Conservation (phyloP, 2,888 invertebrate species). For the Fabriciana adippe region DNA sequence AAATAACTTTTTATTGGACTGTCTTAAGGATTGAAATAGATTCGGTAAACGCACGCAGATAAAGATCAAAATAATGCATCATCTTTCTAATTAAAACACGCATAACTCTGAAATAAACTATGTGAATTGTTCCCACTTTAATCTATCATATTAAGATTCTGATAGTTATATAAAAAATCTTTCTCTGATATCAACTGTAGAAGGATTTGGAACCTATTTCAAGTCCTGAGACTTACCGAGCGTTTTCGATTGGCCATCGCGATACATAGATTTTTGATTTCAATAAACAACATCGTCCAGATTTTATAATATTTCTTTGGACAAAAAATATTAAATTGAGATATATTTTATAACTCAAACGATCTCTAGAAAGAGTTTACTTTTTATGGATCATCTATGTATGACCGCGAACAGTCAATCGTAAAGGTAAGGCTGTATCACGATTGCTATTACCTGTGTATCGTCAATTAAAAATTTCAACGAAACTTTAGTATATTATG, state of each 20-base stretch:
- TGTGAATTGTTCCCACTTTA: conserved; percentile 73
- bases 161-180: conserved; percentile 20
- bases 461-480: conserved; percentile 45
- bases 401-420: conserved; percentile 1
- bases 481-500: conserved; percentile 42
- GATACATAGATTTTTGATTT: too few species aligned
- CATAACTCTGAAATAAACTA: conserved; percentile 15
- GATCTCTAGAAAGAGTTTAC: too few species aligned
- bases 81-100: not conserved
- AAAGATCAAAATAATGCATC: conserved; percentile 19
- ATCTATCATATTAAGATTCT: conserved; percentile 63
- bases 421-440: not conserved
- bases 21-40: conserved; percentile 76
- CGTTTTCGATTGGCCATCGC: not conserved
- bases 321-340: not conserved
- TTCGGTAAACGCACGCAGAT: conserved; percentile 43
- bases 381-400: too few species aligned
- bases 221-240: conserved; percentile 45
- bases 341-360: not conserved
- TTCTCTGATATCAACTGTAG: not conserved
- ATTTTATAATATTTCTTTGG: not conserved
- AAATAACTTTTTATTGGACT: conserved; percentile 57
- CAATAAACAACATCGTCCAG: not conserved
- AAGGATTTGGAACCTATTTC: conserved; percentile 58
- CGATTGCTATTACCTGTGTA: conserved; percentile 3